A percentile compares a stretch with the other conserved stretches of the same genome.
Conservation (phyloP, 1,140 invertebrate genomes). For the Agrilus planipennis region DNA sequence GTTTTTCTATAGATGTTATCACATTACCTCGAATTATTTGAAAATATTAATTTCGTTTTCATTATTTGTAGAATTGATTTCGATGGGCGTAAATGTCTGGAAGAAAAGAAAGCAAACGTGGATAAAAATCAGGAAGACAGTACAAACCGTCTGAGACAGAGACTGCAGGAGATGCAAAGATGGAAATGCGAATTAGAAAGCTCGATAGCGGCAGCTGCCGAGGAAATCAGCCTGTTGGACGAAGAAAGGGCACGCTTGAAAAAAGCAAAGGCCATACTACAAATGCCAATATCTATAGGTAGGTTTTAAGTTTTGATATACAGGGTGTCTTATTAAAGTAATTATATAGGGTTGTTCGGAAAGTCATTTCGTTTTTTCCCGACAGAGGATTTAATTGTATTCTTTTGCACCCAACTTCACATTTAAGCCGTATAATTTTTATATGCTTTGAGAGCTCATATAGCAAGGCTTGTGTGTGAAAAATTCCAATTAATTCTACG, state of each 20-base stretch:
- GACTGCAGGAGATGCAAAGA: slow-evolving; percentile 48
- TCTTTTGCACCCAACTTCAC: too few relatives aligned
- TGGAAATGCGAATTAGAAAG: slow-evolving; percentile 59
- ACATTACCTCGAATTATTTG: too few relatives aligned
- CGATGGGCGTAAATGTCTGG: slow-evolving; percentile 44
- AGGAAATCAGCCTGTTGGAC: slow-evolving; percentile 54
- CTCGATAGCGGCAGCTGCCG: slow-evolving; percentile 47
- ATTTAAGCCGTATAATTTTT: too few relatives aligned
- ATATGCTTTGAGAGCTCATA: too few relatives aligned
- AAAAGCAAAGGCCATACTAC: slow-evolving; percentile 47
- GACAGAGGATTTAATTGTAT: too few relatives aligned
- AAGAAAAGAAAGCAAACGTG: slow-evolving; percentile 44
- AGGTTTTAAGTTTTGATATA: too few relatives aligned
- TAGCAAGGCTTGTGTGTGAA: too few relatives aligned
- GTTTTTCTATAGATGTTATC: neutral
- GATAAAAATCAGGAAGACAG: slow-evolving; percentile 55
- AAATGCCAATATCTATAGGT: slow-evolving; percentile 52
- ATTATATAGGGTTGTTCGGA: too few relatives aligned
- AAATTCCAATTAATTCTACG: too few relatives aligned
- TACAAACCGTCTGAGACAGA: slow-evolving; percentile 45
- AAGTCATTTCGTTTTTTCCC: too few relatives aligned
- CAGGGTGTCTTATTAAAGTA: too few relatives aligned
- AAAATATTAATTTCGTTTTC: slow-evolving; percentile 1
- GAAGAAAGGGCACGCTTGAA: slow-evolving; percentile 49
- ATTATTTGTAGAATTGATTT: slow-evolving; percentile 37